Conservation (phyloP, 2,113 vertebrate genomes). For the Pollachius pollachius region DNA sequence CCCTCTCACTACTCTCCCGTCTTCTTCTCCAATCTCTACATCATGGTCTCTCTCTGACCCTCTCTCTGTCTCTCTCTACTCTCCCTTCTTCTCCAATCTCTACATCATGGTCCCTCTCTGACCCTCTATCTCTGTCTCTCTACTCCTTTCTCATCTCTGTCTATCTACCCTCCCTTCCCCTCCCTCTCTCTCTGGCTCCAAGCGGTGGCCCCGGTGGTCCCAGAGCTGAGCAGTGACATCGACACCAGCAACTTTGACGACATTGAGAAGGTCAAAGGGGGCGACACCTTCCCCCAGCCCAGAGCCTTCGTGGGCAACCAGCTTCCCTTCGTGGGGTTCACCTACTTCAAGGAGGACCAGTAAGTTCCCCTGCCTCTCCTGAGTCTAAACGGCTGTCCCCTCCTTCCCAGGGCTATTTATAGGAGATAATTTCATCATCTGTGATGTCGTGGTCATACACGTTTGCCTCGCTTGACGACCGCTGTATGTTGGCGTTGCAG, state of each 20-base stretch:
- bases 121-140: not conserved
- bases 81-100: not conserved
- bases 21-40: too few species aligned
- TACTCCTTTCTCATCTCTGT: slow-evolving; percentile 28
- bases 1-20: not conserved
- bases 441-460: too few species aligned
- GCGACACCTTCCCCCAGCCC: slow-evolving; percentile 91
- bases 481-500: not conserved
- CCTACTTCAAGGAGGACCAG: slow-evolving; percentile 95
- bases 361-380: slow-evolving; percentile 64
- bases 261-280: slow-evolving; percentile 89
- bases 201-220: slow-evolving; percentile 96
- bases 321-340: slow-evolving; percentile 96
- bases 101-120: not conserved
- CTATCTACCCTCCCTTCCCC: not conserved
- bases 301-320: slow-evolving; percentile 97
- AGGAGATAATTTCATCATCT: too few species aligned
- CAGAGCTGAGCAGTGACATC: slow-evolving; percentile 91
- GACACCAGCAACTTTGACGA: slow-evolving; percentile 98
- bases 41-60: too few species aligned
- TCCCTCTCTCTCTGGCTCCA: slow-evolving; percentile 36
- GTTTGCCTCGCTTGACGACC: too few species aligned
- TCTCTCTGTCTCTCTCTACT: not conserved
- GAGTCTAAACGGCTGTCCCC: too few species aligned
- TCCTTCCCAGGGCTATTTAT: too few species aligned